Evolutionary conservation across 2,797 vertebrate species (phyloP).

Genomic region (Gila robusta): DNA sequence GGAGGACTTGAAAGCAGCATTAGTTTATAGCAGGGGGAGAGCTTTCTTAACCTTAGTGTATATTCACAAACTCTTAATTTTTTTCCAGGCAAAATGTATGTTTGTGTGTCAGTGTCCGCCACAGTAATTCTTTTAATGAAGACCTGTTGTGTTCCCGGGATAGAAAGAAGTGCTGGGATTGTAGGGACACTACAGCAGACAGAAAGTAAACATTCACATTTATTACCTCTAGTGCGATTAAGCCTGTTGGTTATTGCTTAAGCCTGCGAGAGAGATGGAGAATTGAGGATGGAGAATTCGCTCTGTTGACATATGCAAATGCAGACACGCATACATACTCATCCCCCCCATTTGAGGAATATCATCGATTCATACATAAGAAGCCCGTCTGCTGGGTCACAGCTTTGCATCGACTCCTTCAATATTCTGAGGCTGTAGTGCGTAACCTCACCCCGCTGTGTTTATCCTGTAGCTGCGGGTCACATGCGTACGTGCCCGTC

Average conservation of each 20-base stretch:
- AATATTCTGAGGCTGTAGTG: conserved; percentile 19
- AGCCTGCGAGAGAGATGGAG: not conserved
- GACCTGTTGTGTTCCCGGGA: conserved; percentile 34
- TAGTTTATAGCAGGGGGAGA: not conserved
- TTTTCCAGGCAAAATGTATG: conserved; percentile 20
- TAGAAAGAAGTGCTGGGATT: conserved; percentile 20
- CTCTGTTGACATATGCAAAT: conserved; percentile 46
- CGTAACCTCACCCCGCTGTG: conserved; percentile 23
- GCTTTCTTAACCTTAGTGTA: not conserved
- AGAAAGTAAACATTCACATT: conserved; percentile 35
- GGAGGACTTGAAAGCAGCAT: conserved; percentile 7
- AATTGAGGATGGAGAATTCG: conserved; percentile 12
- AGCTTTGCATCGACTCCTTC: conserved; percentile 28
- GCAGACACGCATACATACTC: not conserved
- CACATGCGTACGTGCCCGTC: not conserved
- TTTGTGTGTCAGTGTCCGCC: conserved; percentile 23
- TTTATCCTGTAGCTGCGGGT: conserved; percentile 39
- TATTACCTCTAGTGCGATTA: conserved; percentile 41
- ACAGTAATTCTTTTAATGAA: conserved; percentile 51
- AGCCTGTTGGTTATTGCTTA: conserved; percentile 44
- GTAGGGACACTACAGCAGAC: not conserved
- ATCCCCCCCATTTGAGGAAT: not conserved
- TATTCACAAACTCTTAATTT: not conserved
- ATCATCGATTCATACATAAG: conserved; percentile 30
- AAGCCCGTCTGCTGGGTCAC: conserved; percentile 14